Evolutionary conservation across 2,888 invertebrate species (phyloP).

Genomic region (Trachelus troglodyta): DNA sequence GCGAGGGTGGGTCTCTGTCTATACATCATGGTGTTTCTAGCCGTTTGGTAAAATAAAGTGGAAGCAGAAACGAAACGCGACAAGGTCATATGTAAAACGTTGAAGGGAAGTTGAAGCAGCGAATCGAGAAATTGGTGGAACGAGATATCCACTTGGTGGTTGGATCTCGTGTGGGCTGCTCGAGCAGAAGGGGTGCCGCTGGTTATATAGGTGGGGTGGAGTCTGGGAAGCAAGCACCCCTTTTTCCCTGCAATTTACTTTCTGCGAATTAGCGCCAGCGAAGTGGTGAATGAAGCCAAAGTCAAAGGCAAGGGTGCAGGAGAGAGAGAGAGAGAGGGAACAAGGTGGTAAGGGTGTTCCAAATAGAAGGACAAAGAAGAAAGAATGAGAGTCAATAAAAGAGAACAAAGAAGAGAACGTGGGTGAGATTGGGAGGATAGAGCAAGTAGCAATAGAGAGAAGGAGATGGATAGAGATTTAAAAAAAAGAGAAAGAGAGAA

Average conservation of each 20-base stretch:
- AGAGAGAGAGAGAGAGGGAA: slow-evolving; percentile 11
- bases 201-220: not conserved
- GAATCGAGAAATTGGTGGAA: slow-evolving; percentile 25
- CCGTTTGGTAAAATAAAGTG: not conserved
- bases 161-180: slow-evolving; percentile 16
- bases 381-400: not conserved
- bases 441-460: not conserved
- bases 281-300: slow-evolving; percentile 1
- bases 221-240: not conserved
- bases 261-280: slow-evolving; percentile 31
- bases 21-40: not conserved
- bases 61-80: not conserved
- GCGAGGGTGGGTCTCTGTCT: not conserved
- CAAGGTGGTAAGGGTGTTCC: slow-evolving; percentile 7
- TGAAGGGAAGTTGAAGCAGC: not conserved
- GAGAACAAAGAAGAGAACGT: not conserved
- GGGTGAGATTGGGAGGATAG: not conserved
- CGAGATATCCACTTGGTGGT: slow-evolving; percentile 29
- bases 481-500: not conserved
- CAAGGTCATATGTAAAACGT: not conserved
- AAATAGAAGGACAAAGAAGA: not conserved
- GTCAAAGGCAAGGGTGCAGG: not conserved
- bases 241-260: slow-evolving; percentile 30
- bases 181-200: slow-evolving; percentile 17
- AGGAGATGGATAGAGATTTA: not conserved